phyloP scores from a whole-genome alignment of 1,140 invertebrate genomes.

The Kradibia gibbosae region DNA sequence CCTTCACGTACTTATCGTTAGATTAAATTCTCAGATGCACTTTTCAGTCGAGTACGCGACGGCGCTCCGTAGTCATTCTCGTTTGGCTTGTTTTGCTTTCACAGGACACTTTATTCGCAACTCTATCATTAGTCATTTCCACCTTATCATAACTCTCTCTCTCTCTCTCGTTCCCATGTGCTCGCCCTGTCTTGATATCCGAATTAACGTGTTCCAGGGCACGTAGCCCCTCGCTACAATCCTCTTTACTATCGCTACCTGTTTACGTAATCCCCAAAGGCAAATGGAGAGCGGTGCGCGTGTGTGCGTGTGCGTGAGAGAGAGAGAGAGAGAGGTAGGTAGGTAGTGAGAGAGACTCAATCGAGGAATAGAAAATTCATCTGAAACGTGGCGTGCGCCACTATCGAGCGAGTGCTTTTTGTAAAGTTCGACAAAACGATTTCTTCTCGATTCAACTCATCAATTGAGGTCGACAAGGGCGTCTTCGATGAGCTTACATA shows the following conservation, averaged over 20 bases:
- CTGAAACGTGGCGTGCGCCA: neutral
- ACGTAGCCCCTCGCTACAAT: neutral
- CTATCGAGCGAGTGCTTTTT: neutral
- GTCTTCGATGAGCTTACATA: neutral
- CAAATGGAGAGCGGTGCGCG: no score
- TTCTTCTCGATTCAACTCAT: constrained; percentile 37
- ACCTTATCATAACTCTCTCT: neutral
- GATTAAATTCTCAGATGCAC: constrained; percentile 50
- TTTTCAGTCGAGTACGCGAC: constrained; percentile 30
- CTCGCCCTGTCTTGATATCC: constrained; percentile 29
- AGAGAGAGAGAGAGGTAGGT: no score
- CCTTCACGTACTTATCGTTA: constrained; percentile 54
- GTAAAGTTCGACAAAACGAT: constrained; percentile 60
- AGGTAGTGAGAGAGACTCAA: no score
- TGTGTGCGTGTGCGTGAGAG: no score
- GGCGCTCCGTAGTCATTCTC: neutral
- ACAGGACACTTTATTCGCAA: neutral
- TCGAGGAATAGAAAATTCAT: neutral
- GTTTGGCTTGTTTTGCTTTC: neutral
- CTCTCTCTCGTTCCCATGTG: neutral
- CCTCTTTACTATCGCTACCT: no score
- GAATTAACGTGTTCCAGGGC: neutral
- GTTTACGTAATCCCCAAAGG: no score
- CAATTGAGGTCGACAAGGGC: constrained; percentile 42
- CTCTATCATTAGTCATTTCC: neutral